A percentile compares a stretch with the other conserved stretches of the same genome.
Evolutionary conservation across 2,888 invertebrate species (phyloP).

Genomic region (Deladenus siricidicola): DNA sequence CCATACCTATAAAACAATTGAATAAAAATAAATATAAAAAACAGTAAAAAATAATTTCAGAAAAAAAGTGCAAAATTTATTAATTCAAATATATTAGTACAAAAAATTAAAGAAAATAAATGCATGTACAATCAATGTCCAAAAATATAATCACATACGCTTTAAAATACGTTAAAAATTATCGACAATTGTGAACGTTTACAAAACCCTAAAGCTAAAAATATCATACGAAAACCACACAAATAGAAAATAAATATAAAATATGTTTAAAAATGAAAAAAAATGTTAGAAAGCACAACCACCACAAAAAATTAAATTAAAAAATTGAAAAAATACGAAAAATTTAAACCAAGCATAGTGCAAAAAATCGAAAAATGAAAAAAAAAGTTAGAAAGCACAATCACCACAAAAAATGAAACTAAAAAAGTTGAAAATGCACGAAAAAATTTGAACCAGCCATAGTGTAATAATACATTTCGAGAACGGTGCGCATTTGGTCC

Average conservation of each 20-base stretch:
- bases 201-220: too few species aligned
- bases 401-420: not conserved
- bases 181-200: too few species aligned
- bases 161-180: too few species aligned
- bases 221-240: too few species aligned
- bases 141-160: too few species aligned
- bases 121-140: too few species aligned
- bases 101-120: not conserved
- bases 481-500: slow-evolving; percentile 89
- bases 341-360: not conserved
- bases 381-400: not conserved
- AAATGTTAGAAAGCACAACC: not conserved
- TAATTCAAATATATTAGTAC: not conserved
- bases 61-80: not conserved
- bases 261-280: not conserved
- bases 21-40: not conserved
- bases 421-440: not conserved
- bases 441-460: not conserved
- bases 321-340: not conserved
- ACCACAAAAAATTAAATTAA: not conserved
- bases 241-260: too few species aligned
- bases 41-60: not conserved
- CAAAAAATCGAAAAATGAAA: not conserved
- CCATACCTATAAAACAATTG: slow-evolving; percentile 69
- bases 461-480: slow-evolving; percentile 79